These are phyloP conservation scores for Corydoras sp. DNA, from an alignment of 2,113 vertebrate species.

Conservation along the genomic window DNA sequence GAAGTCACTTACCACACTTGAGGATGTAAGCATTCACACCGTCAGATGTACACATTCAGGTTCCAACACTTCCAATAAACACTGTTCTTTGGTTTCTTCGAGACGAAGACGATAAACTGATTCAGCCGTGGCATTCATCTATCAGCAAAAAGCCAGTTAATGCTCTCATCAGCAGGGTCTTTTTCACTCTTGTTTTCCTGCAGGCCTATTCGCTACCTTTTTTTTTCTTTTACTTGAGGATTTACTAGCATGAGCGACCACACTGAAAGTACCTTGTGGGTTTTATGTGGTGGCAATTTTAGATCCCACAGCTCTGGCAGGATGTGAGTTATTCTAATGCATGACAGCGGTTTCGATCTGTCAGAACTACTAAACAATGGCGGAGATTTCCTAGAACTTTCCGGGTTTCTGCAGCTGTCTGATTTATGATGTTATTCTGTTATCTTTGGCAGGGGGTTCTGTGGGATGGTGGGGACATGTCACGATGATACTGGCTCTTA, in stretches of 20 bases:
- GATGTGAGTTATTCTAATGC: slow-evolving; percentile 18
- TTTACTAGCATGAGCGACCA: slow-evolving; percentile 41
- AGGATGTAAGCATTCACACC: slow-evolving; percentile 14
- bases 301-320: slow-evolving; percentile 33
- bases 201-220: background rate
- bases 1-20: slow-evolving; percentile 34
- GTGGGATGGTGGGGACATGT: background rate
- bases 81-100: slow-evolving; percentile 27
- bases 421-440: background rate
- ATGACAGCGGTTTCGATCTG: slow-evolving; percentile 1
- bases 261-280: slow-evolving; percentile 54
- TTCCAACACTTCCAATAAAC: slow-evolving; percentile 21
- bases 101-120: background rate
- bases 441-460: background rate
- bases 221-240: background rate
- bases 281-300: slow-evolving; percentile 33
- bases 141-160: slow-evolving; percentile 11
- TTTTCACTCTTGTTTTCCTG: background rate
- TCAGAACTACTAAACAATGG: background rate
- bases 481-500: background rate
- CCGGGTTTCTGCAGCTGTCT: background rate
- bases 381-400: slow-evolving; percentile 14
- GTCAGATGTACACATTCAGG: background rate
- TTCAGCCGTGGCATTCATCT: slow-evolving; percentile 1
- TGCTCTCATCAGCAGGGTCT: slow-evolving; percentile 32